These are phyloP conservation scores for Toxotes lorentzi DNA, from an alignment of 2,797 vertebrate genomes.

Conservation along the genomic window DNA sequence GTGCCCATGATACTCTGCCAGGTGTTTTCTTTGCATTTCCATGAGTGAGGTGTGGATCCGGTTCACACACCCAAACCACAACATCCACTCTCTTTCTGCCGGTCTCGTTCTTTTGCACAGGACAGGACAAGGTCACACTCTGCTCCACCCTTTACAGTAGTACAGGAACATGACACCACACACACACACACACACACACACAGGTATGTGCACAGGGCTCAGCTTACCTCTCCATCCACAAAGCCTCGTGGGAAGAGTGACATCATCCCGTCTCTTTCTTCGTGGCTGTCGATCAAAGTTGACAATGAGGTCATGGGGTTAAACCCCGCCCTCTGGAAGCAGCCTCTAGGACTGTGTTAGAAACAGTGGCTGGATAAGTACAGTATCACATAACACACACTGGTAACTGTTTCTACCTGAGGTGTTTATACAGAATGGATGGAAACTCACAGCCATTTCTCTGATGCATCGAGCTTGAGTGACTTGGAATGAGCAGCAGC, in stretches of 20 bases:
- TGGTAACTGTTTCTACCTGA: neutral
- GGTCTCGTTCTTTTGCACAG: constrained; percentile 25
- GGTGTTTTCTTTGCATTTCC: neutral
- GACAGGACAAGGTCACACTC: constrained; percentile 69
- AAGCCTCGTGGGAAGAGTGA: constrained; percentile 75
- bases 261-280: constrained; percentile 69
- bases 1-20: no score
- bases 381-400: constrained; percentile 34
- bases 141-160: constrained; percentile 74
- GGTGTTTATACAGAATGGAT: neutral
- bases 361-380: neutral
- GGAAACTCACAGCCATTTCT: neutral
- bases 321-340: constrained; percentile 31
- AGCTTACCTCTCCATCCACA: constrained; percentile 64
- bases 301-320: constrained; percentile 66
- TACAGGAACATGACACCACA: constrained; percentile 70
- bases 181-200: constrained; percentile 42
- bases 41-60: neutral
- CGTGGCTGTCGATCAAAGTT: constrained; percentile 63
- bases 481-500: neutral
- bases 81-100: constrained; percentile 22
- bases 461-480: neutral
- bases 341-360: neutral
- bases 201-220: constrained; percentile 54
- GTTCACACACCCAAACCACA: constrained; percentile 51